phyloP scores from a whole-genome alignment of 2,797 vertebrate genomes.

The Sebastes dallii region DNA sequence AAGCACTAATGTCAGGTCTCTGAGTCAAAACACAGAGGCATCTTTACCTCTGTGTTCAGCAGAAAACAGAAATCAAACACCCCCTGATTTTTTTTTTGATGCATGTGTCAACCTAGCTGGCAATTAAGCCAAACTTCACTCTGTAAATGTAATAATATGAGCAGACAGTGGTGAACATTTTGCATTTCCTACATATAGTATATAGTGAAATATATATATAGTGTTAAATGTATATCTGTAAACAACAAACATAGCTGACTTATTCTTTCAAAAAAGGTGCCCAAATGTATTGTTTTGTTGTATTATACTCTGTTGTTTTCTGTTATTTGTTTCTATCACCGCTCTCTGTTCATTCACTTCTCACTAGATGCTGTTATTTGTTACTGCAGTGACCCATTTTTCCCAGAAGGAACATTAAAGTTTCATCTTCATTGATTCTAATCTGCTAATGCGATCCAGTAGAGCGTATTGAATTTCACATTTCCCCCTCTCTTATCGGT shows the following conservation, averaged over 20 bases:
- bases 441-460: not conserved
- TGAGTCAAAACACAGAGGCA: not conserved
- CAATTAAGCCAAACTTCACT: not conserved
- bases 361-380: not conserved
- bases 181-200: not conserved
- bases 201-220: not conserved
- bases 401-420: constrained; percentile 1
- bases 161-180: not conserved
- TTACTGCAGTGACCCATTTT: not conserved
- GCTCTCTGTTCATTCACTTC: not conserved
- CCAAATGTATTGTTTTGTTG: not conserved
- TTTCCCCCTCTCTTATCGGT: not conserved
- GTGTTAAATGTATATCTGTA: not conserved
- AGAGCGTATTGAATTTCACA: constrained; percentile 2
- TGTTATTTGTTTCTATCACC: not conserved
- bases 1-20: not conserved
- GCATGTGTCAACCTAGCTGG: rapidly evolving
- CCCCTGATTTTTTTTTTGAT: not conserved
- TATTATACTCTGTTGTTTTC: not conserved
- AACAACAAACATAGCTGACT: not conserved
- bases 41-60: not conserved
- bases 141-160: not conserved
- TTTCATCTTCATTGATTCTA: constrained; percentile 15
- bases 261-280: not conserved
- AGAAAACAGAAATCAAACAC: not conserved